phyloP scores from a whole-genome alignment of 2,797 vertebrate genomes.

The Coregonus suidteri region DNA sequence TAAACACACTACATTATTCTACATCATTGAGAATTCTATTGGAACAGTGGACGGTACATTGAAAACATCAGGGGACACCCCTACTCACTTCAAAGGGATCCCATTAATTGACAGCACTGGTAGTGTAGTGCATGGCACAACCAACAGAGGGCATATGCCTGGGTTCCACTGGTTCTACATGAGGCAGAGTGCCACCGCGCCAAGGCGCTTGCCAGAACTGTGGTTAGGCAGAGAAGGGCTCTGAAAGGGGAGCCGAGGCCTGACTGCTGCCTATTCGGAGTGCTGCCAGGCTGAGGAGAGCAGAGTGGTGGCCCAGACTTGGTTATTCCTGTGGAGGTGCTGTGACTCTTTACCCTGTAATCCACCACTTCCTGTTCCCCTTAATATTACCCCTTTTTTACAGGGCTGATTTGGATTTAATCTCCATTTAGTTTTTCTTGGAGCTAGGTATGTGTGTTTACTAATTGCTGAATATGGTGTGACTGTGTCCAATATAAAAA shows the following conservation, averaged over 20 bases:
- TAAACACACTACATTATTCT: neutral
- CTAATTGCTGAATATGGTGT: slow-evolving; percentile 9
- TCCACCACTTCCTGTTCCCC: slow-evolving; percentile 19
- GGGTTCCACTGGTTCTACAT: neutral
- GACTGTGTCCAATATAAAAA: slow-evolving; percentile 2
- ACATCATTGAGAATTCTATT: neutral
- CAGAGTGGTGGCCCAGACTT: slow-evolving; percentile 5
- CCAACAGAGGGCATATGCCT: slow-evolving; percentile 13
- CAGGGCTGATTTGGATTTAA: neutral
- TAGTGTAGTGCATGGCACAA: neutral
- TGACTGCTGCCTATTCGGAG: slow-evolving; percentile 24
- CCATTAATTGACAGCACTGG: neutral
- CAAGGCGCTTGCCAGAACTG: slow-evolving; percentile 23
- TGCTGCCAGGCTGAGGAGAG: slow-evolving; percentile 20
- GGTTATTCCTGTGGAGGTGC: slow-evolving; percentile 2
- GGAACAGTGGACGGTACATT: neutral
- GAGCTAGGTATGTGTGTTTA: slow-evolving; percentile 2
- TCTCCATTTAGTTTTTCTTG: slow-evolving; percentile 5
- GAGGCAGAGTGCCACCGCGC: neutral
- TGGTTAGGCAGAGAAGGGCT: slow-evolving; percentile 27
- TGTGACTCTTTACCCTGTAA: slow-evolving; percentile 15
- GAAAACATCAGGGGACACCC: neutral
- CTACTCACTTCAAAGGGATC: neutral
- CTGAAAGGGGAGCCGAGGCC: slow-evolving; percentile 17
- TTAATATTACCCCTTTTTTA: neutral